Evolutionary conservation across 2,888 invertebrate species (phyloP).

Genomic region (Apamea crenata): DNA sequence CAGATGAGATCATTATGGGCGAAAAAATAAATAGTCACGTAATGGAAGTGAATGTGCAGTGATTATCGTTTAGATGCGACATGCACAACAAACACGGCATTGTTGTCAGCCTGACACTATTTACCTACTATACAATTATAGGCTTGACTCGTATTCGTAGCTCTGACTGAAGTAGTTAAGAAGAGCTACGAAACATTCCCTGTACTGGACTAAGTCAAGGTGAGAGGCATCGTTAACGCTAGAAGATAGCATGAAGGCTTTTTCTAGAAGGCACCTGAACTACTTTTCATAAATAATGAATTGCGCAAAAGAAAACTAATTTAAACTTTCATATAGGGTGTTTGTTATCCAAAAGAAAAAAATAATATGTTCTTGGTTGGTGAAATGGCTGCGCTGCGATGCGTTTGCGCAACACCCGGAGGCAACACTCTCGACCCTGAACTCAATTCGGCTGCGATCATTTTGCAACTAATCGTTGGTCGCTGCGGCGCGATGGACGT

Average conservation of each 20-base stretch:
- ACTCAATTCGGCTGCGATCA: slow-evolving; percentile 88
- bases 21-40: slow-evolving; percentile 58
- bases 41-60: slow-evolving; percentile 59
- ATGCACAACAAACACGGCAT: slow-evolving; percentile 46
- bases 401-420: slow-evolving; percentile 88
- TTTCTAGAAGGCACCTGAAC: slow-evolving; percentile 1
- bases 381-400: slow-evolving; percentile 73
- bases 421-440: slow-evolving; percentile 88
- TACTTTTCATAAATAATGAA: slow-evolving; percentile 30
- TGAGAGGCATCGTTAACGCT: background rate
- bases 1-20: slow-evolving; percentile 48
- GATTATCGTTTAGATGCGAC: slow-evolving; percentile 63
- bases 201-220: slow-evolving; percentile 5
- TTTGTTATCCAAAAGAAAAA: slow-evolving; percentile 58
- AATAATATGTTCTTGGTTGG: slow-evolving; percentile 71
- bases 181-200: background rate
- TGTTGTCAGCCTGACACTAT: slow-evolving; percentile 13
- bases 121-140: slow-evolving; percentile 12
- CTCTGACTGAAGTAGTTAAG: background rate
- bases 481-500: slow-evolving; percentile 79
- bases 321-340: slow-evolving; percentile 46
- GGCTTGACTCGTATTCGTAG: background rate
- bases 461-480: slow-evolving; percentile 89
- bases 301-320: slow-evolving; percentile 54
- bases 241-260: background rate